These are phyloP conservation scores for Alethe castanea DNA, from an alignment of 2,113 vertebrate genomes.

Conservation along the genomic window DNA sequence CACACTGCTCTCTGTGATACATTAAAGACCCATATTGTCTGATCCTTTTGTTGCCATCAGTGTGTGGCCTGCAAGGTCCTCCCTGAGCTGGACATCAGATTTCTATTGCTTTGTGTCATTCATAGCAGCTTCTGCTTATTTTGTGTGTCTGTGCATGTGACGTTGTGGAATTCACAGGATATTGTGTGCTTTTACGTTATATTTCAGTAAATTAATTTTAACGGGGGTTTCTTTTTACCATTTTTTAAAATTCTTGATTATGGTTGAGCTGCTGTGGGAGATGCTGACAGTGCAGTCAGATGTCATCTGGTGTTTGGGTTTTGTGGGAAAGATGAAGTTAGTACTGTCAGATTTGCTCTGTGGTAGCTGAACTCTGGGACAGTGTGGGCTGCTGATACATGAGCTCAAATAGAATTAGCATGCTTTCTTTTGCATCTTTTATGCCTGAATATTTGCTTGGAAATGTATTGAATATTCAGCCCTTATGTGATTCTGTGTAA, in stretches of 20 bases:
- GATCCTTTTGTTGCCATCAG: background rate
- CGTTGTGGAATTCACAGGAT: background rate
- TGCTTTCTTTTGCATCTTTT: slow-evolving; percentile 46
- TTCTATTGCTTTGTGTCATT: background rate
- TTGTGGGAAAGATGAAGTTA: background rate
- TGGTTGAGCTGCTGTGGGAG: background rate
- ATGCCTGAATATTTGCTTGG: slow-evolving; percentile 43
- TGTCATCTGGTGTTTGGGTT: background rate
- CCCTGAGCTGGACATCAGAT: background rate
- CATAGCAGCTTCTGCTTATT: background rate
- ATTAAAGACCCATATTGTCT: background rate
- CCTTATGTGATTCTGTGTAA: background rate
- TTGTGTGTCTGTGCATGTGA: background rate
- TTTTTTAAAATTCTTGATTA: background rate
- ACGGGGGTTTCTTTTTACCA: background rate
- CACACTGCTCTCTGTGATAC: background rate
- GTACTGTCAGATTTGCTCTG: background rate
- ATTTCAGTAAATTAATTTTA: background rate
- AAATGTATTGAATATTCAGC: background rate
- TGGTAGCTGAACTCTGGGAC: background rate
- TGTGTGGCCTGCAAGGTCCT: background rate
- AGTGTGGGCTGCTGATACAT: background rate
- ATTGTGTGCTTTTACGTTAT: background rate
- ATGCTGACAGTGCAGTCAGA: background rate
- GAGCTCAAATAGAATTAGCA: slow-evolving; percentile 9